Conservation (phyloP, 2,888 invertebrate species). For the Sphaerophoria rueppellii region DNA sequence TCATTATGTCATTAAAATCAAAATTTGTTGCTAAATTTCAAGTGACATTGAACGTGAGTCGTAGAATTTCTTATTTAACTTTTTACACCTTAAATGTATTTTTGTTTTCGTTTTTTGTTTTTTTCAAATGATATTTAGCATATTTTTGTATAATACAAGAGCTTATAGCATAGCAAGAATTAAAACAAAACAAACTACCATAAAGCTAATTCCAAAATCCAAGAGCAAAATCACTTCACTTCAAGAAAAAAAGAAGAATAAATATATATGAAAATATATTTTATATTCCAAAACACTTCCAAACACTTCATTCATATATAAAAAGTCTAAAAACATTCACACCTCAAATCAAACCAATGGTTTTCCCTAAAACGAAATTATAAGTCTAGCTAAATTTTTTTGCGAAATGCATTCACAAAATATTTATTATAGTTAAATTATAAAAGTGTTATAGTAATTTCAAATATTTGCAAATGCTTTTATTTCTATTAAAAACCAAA, state of each 20-base stretch:
- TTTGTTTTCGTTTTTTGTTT: constrained; percentile 35
- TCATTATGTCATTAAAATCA: constrained; percentile 14
- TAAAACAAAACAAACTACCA: constrained; percentile 35
- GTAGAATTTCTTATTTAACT: constrained; percentile 40
- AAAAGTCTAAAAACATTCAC: constrained; percentile 22
- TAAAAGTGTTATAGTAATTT: constrained; percentile 35
- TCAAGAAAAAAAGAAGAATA: neutral
- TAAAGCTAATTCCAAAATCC: constrained; percentile 54
- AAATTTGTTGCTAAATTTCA: constrained; percentile 63
- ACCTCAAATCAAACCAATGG: constrained; percentile 28
- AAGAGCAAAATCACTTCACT: constrained; percentile 69
- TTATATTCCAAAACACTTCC: constrained; percentile 48
- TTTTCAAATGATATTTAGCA: constrained; percentile 52
- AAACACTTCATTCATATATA: constrained; percentile 63
- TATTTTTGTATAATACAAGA: constrained; percentile 68
- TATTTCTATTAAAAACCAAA: constrained; percentile 23
- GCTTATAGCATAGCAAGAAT: constrained; percentile 62
- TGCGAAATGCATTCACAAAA: constrained; percentile 39
- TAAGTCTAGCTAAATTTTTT: constrained; percentile 27
- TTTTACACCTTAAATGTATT: constrained; percentile 47
- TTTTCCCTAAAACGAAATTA: constrained; percentile 12
- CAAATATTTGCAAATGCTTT: constrained; percentile 44
- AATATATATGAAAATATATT: neutral
- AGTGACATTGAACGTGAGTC: constrained; percentile 60
- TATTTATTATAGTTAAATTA: neutral